phyloP scores from a whole-genome alignment of 2,888 invertebrate species.

The Pyrrhia umbra region DNA sequence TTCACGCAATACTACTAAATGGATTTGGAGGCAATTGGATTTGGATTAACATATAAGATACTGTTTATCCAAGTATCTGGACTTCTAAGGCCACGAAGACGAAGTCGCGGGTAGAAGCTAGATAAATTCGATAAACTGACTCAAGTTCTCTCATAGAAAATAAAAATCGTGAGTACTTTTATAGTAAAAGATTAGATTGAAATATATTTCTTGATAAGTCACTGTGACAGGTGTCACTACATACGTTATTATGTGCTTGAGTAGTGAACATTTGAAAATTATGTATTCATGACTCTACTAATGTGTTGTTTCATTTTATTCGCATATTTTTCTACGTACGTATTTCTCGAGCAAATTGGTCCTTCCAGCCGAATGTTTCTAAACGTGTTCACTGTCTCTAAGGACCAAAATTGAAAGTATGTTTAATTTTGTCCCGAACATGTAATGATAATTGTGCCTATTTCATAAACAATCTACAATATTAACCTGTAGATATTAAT shows the following conservation, averaged over 20 bases:
- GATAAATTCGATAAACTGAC: too few species aligned
- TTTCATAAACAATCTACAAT: neutral
- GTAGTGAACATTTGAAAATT: neutral
- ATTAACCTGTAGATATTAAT: neutral
- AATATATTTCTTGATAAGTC: neutral
- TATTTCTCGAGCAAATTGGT: neutral
- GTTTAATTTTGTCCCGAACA: neutral
- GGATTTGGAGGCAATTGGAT: too few species aligned
- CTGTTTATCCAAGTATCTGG: too few species aligned
- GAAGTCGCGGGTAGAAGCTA: too few species aligned
- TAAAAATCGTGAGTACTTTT: neutral
- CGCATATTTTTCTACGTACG: neutral
- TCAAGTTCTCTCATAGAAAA: neutral
- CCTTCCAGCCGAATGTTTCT: neutral
- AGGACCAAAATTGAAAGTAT: constrained; percentile 4
- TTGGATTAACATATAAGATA: too few species aligned
- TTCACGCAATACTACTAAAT: too few species aligned
- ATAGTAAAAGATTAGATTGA: neutral
- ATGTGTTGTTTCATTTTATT: neutral
- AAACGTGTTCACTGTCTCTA: neutral
- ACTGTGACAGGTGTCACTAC: neutral
- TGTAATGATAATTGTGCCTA: neutral
- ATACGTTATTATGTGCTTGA: neutral
- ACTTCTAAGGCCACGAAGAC: too few species aligned
- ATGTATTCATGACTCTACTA: neutral